These are phyloP conservation scores for Hestina assimilis DNA, from an alignment of 1,140 invertebrate genomes.

Conservation along the genomic window DNA sequence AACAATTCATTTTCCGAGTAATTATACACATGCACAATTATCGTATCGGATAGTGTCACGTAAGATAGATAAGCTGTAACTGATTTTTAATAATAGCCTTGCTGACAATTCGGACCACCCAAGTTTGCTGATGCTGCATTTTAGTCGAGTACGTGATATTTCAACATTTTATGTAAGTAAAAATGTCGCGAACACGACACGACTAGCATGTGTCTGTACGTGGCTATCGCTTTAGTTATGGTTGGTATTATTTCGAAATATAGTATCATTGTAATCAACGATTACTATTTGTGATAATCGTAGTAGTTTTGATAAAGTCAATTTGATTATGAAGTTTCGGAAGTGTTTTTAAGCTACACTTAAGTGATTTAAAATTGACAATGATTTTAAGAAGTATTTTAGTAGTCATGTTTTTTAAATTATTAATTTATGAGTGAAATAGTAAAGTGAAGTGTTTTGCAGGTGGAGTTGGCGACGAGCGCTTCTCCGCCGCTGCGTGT, in stretches of 20 bases:
- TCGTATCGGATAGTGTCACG: slow-evolving; percentile 34
- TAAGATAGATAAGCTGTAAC: slow-evolving; percentile 36
- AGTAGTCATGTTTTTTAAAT: not conserved
- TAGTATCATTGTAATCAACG: not conserved
- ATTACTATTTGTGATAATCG: no score
- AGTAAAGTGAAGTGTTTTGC: slow-evolving; percentile 22
- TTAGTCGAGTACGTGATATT: slow-evolving; percentile 46
- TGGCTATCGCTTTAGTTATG: slow-evolving; percentile 40
- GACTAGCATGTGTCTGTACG: slow-evolving; percentile 52
- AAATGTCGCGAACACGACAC: slow-evolving; percentile 42
- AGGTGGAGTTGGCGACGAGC: slow-evolving; percentile 32
- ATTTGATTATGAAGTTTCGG: no score
- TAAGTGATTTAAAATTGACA: no score
- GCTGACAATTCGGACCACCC: slow-evolving; percentile 3
- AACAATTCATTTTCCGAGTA: slow-evolving; percentile 42
- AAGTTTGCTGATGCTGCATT: no score
- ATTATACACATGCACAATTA: slow-evolving; percentile 21
- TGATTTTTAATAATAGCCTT: not conserved
- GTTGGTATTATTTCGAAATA: slow-evolving; percentile 42
- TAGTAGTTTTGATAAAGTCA: no score
- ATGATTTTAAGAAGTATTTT: not conserved
- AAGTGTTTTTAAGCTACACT: no score
- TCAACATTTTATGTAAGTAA: slow-evolving; percentile 24
- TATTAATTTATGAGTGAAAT: not conserved
- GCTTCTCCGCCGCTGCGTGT: slow-evolving; percentile 50